phyloP scores from a whole-genome alignment of 2,113 vertebrate genomes.

The Dendropsophus ebraccatus region DNA sequence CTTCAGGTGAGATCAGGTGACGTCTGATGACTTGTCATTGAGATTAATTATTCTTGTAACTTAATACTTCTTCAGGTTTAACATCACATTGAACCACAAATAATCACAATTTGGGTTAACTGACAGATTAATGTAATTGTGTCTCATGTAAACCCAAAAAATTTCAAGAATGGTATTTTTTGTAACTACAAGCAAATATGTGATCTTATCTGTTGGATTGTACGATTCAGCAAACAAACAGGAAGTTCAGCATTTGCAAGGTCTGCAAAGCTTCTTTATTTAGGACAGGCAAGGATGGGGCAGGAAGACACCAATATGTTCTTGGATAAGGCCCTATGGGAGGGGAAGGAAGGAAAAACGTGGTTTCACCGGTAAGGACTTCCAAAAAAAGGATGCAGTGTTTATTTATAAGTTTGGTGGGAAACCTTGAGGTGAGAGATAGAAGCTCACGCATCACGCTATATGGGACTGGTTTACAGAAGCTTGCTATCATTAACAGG shows the following conservation, averaged over 20 bases:
- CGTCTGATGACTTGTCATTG: neutral
- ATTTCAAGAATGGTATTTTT: neutral
- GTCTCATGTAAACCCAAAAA: neutral
- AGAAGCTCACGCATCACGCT: neutral
- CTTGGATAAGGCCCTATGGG: slow-evolving; percentile 61
- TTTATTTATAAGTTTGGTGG: slow-evolving; percentile 52
- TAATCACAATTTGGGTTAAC: neutral
- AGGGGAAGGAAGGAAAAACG: slow-evolving; percentile 63
- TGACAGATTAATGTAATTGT: neutral
- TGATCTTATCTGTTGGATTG: slow-evolving; percentile 24
- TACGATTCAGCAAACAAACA: slow-evolving; percentile 51
- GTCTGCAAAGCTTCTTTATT: slow-evolving; percentile 50
- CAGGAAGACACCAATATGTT: slow-evolving; percentile 63
- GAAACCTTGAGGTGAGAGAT: slow-evolving; percentile 44
- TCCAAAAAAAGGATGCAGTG: slow-evolving; percentile 51
- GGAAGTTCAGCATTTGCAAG: slow-evolving; percentile 52
- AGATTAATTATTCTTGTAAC: neutral
- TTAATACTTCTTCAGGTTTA: neutral
- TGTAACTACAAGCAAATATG: neutral
- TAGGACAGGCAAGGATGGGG: slow-evolving; percentile 60
- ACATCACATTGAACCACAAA: neutral
- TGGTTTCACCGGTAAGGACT: slow-evolving; percentile 55
- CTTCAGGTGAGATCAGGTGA: too few relatives aligned
- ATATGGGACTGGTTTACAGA: slow-evolving; percentile 9
- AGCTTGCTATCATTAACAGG: neutral